A percentile compares a stretch with the other conserved stretches of the same genome.
Conservation (phyloP, 1,140 invertebrate genomes). For the Bombus sylvicola region DNA sequence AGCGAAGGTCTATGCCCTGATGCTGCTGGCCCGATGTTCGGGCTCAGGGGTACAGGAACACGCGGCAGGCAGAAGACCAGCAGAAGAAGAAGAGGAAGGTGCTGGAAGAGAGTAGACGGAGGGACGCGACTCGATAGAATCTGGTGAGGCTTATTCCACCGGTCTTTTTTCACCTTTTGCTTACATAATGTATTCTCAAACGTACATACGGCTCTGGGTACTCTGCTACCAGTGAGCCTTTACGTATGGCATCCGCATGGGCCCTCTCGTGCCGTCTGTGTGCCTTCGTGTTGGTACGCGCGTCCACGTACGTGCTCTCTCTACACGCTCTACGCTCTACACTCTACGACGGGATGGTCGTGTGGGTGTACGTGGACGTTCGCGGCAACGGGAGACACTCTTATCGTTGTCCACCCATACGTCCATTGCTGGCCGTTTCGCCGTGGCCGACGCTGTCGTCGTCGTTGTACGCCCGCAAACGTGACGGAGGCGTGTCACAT, state of each 20-base stretch:
- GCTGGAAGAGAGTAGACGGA: constrained; percentile 50
- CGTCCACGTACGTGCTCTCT: constrained; percentile 22
- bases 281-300: constrained; percentile 3
- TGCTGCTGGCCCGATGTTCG: constrained; percentile 57
- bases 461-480: constrained; percentile 69
- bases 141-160: constrained; percentile 67
- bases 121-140: constrained; percentile 62
- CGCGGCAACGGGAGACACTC: neutral
- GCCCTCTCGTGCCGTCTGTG: neutral
- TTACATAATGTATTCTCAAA: constrained; percentile 78
- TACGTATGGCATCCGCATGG: constrained; percentile 48
- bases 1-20: constrained; percentile 75
- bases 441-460: constrained; percentile 51
- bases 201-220: constrained; percentile 61
- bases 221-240: constrained; percentile 59
- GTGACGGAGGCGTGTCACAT: constrained; percentile 77
- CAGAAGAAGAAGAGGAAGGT: constrained; percentile 13
- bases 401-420: constrained; percentile 51
- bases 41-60: constrained; percentile 39
- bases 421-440: neutral
- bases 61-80: constrained; percentile 15
- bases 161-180: constrained; percentile 72
- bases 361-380: constrained; percentile 10
- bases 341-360: neutral
- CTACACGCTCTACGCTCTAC: neutral